Evolutionary conservation across 2,888 invertebrate species (phyloP), one percentile per base, ranked within the genome.

Genomic region (Sipha maydis): DNA sequence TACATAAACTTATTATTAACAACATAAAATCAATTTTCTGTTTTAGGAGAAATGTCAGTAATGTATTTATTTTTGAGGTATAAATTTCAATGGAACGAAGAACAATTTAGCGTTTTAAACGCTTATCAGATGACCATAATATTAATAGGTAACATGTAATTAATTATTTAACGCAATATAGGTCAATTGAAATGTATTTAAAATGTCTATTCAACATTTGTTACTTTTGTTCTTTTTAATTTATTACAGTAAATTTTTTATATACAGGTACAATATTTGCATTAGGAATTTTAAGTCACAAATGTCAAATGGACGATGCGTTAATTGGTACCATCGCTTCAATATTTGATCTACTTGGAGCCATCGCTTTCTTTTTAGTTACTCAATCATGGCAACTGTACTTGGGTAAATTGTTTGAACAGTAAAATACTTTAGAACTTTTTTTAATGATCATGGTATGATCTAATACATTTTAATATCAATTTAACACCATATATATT

Each of bases 71-170:
- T 89, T 82, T 89, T 90, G 61, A 80, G 90, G 28, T 89, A 89
- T 71, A 89, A 89, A 38, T 90, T 90, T 83, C 73, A 90, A 14
- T 90, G 90, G 90, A 84, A 90, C 77, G 90, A 90, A 89, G 89
- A 90, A n/a, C 85, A 90, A 48, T 90, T 90, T 85, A 90, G 90
- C 67, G 38, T 90, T 56, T 90, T 90, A 41, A 89, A 90, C 19
- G 90, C 89, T 25, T 90, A 90, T 84, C 90, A 86, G 28, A 89
- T 89, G 28, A 76, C 90, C 19, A 34, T 90, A 1, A 84, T 90
- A 76, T 90, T 90, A 41, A 17, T 89, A 31, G 90, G 90, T 90
- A 90, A 89, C 61, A 67, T 38, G 0, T n/a, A 34, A 77, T 54
- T 31, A 78, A 31, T 25, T 31, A 54, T 11, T 56, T 67, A 19